Base-by-base conservation (phyloP, 2,113 vertebrate species). In the Hirundichthys speculiger region DNA sequence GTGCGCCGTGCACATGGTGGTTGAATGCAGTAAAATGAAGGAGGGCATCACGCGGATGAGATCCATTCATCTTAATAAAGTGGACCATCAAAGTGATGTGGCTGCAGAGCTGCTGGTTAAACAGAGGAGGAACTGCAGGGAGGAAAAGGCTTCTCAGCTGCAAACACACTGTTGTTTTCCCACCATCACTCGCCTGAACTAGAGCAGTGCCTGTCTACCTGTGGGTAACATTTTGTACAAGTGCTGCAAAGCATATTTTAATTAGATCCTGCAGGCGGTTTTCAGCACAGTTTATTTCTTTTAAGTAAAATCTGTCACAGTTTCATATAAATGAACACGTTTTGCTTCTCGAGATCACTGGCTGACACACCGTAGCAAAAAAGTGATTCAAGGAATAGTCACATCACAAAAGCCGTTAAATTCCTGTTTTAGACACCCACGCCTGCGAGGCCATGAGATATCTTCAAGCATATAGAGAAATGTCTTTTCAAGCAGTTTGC, bases 1-100 rank as follows among this genome's bases (percentile, higher is more conserved):
- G 58, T 19, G 18, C 8, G 15, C 51, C 3, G 5, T 2, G 19
- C 67, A 25, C 47, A 46, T 14, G 5, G 65, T 57, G 62, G 72
- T 64, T 38, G 73, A 49, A 72, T 54, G 65, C 74, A 51, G 69
- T 71, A 51, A 71, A 82, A 83, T 79, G 62, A 59, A 79, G 69
- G 69, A 55, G 58, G 73, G 78, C 69, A 64, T 79, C 69, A 55
- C 60, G 2, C 1, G 50, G 80, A 79, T 56, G 58, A 59, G 73
- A 81, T 76, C 73, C 80, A 91, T 88, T 88, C 79, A 78, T 89
- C 86, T 86, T 88, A 82, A 88, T 91, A 84, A 88, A 88, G 80
- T 62, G 75, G 73, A 75, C 70, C 82, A 84, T 88, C 80, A 85
- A 72, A 79, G 63, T 77, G 77, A 78, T 83, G 77, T 72, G 73